A percentile compares a stretch with the other conserved stretches of the same genome.
Conservation (phyloP, 2,888 invertebrate genomes). For the Cataglyphis cursor region DNA sequence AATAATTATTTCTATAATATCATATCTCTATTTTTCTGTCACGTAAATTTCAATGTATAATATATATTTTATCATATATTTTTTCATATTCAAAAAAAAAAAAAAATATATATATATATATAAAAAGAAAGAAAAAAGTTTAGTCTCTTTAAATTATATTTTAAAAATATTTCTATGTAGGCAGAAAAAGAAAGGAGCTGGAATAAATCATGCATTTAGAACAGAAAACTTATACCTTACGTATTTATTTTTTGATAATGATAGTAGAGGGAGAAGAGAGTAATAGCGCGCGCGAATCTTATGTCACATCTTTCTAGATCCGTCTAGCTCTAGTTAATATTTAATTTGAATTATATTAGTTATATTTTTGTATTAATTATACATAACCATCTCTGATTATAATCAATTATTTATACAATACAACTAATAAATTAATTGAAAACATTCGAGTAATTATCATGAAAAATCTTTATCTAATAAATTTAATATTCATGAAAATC, state of each 20-base stretch:
- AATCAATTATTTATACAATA: slow-evolving; percentile 5
- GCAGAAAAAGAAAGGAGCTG: background rate
- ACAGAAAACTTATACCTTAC: background rate
- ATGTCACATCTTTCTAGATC: background rate
- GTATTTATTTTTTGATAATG: background rate
- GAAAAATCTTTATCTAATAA: background rate
- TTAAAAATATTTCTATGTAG: background rate
- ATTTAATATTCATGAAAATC: background rate
- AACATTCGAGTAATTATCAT: background rate
- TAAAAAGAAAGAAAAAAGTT: background rate
- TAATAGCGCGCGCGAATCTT: background rate
- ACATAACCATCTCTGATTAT: background rate
- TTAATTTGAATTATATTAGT: background rate
- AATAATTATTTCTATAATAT: background rate
- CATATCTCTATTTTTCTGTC: background rate
- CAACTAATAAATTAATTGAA: background rate
- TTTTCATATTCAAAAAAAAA: background rate
- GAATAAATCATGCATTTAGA: background rate
- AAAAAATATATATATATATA: background rate
- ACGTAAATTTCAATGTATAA: background rate
- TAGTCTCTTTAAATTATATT: background rate
- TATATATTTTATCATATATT: background rate
- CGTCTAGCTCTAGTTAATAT: background rate
- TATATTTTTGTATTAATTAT: background rate
- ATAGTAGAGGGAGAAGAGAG: background rate